These are phyloP conservation scores for Cyanistes caeruleus DNA, from an alignment of 2,113 vertebrate species.

Conservation along the genomic window DNA sequence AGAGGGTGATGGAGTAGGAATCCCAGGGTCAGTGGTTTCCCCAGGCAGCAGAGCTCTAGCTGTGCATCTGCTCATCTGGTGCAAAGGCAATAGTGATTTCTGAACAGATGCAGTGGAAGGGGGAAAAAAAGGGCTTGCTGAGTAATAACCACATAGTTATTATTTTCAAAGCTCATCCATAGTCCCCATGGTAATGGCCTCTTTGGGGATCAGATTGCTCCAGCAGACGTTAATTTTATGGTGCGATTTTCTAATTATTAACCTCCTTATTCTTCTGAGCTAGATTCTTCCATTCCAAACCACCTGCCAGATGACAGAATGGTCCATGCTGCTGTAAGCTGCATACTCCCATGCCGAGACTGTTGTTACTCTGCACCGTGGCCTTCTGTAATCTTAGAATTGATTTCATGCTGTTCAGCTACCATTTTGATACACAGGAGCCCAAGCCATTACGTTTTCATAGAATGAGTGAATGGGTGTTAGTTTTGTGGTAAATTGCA, in stretches of 20 bases:
- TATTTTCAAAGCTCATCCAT: slow-evolving; percentile 41
- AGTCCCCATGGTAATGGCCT: slow-evolving; percentile 26
- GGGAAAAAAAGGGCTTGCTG: slow-evolving; percentile 9
- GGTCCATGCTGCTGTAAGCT: neutral
- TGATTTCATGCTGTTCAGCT: slow-evolving; percentile 36
- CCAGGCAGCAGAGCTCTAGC: neutral
- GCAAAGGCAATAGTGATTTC: neutral
- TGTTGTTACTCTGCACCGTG: neutral
- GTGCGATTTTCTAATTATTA: slow-evolving; percentile 61
- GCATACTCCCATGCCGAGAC: neutral
- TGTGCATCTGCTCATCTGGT: neutral
- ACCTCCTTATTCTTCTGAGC: slow-evolving; percentile 42
- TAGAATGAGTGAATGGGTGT: neutral
- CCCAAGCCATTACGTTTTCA: neutral
- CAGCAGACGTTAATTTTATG: slow-evolving; percentile 51
- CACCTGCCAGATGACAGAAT: slow-evolving; percentile 31
- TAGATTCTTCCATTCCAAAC: slow-evolving; percentile 32
- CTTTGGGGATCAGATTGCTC: slow-evolving; percentile 40
- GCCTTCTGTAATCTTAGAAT: slow-evolving; percentile 17
- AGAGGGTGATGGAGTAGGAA: neutral
- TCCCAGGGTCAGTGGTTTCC: neutral
- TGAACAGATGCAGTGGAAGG: neutral
- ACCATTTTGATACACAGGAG: neutral
- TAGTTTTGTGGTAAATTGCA: neutral
- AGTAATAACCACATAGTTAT: slow-evolving; percentile 35